Evolutionary conservation across 1,140 invertebrate species (phyloP).

Genomic region (Cydia amplana): DNA sequence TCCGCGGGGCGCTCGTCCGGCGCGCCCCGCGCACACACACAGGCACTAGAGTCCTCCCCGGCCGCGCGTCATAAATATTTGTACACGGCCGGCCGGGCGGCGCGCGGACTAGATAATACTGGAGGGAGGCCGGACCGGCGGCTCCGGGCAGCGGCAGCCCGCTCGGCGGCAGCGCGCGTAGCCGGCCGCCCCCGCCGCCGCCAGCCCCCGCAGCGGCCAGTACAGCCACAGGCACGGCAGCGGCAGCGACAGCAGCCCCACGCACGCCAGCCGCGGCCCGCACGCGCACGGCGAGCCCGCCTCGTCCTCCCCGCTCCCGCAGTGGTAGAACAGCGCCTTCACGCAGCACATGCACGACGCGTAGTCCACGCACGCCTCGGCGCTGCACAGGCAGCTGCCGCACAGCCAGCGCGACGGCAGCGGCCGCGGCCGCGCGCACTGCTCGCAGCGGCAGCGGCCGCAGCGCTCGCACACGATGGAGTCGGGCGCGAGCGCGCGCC

Average conservation of each 20-base stretch:
- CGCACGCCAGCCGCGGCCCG: constrained; percentile 90
- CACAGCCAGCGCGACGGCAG: constrained; percentile 94
- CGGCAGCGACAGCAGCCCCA: constrained; percentile 87
- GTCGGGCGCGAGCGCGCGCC: constrained; percentile 72
- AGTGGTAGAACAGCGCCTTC: constrained; percentile 95
- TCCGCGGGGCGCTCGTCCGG: constrained; percentile 67
- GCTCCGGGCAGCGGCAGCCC: constrained; percentile 80
- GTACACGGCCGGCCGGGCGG: constrained; percentile 66
- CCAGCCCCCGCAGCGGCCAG: constrained; percentile 92
- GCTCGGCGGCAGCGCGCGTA: constrained; percentile 88
- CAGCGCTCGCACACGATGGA: constrained; percentile 93
- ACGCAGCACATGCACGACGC: constrained; percentile 96
- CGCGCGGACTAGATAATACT: constrained; percentile 80
- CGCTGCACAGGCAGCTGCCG: constrained; percentile 91
- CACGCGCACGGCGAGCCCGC: constrained; percentile 90
- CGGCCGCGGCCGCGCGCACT: constrained; percentile 90
- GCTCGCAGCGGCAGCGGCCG: constrained; percentile 91
- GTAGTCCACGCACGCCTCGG: constrained; percentile 91
- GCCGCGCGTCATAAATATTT: constrained; percentile 77
- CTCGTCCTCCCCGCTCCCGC: constrained; percentile 85
- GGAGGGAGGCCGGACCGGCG: constrained; percentile 62
- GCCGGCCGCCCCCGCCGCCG: constrained; percentile 87
- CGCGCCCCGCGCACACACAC: constrained; percentile 62
- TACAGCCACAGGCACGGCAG: constrained; percentile 95
- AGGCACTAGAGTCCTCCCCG: constrained; percentile 62